Evolutionary conservation across 2,888 invertebrate genomes (phyloP).

Genomic region (Eupithecia dodoneata): DNA sequence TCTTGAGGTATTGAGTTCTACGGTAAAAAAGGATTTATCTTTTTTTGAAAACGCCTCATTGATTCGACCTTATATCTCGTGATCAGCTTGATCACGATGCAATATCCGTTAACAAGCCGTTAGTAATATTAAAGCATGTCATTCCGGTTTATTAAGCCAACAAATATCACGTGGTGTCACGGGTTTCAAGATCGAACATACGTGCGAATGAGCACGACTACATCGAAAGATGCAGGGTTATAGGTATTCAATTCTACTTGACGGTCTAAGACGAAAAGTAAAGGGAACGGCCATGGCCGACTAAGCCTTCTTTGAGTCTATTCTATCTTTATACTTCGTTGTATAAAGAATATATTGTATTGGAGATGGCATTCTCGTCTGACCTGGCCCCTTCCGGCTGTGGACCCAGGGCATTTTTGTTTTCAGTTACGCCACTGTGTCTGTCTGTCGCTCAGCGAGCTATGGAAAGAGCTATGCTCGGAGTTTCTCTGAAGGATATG

Average conservation of each 20-base stretch:
- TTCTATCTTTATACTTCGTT: background rate
- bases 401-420: no score
- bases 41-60: background rate
- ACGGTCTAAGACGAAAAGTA: background rate
- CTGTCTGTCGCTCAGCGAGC: no score
- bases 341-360: background rate
- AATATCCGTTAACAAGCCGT: background rate
- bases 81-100: no score
- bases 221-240: background rate
- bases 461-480: no score
- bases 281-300: constrained; percentile 8
- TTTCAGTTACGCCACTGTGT: no score
- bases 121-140: background rate
- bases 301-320: background rate
- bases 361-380: no score
- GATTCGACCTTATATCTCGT: background rate
- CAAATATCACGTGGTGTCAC: background rate
- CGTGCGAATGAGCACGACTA: background rate
- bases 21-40: no score
- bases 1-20: no score
- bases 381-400: no score
- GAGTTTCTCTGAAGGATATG: no score
- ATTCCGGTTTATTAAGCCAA: background rate
- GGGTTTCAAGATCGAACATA: background rate
- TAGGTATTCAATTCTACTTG: background rate